Conservation (phyloP, 1,140 invertebrate species). For the Trichonephila clavipes region DNA sequence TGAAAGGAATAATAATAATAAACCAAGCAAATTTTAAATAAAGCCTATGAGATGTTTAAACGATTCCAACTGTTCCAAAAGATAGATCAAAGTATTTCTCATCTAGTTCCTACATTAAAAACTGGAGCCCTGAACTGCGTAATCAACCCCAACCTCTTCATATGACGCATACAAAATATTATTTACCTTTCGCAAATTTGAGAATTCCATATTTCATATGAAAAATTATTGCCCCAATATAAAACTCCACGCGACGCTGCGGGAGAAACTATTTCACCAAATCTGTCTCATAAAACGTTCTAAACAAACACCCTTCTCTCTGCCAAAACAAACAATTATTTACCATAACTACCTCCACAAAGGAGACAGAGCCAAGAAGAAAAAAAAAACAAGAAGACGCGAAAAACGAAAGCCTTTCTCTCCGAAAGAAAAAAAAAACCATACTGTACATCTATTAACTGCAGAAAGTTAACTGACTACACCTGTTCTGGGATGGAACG, state of each 20-base stretch:
- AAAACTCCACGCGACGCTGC: neutral
- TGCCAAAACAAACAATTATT: slow-evolving; percentile 31
- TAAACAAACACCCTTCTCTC: neutral
- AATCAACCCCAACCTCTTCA: too few species aligned
- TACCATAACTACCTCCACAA: slow-evolving; percentile 1
- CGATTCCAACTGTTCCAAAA: neutral
- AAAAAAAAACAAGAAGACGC: neutral
- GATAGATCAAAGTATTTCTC: neutral
- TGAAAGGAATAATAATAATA: neutral
- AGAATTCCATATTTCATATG: too few species aligned
- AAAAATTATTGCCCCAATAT: neutral
- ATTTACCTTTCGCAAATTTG: too few species aligned
- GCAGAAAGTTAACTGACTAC: slow-evolving; percentile 8
- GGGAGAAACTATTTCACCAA: neutral
- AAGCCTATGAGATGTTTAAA: neutral
- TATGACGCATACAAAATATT: too few species aligned
- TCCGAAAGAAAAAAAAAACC: neutral
- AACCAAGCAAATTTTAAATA: too few species aligned
- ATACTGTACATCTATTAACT: neutral
- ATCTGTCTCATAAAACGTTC: neutral
- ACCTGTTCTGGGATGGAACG: neutral
- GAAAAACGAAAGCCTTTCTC: neutral
- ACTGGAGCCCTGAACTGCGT: too few species aligned
- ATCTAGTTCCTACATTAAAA: too few species aligned
- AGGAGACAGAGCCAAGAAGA: neutral